Evolutionary conservation across 2,888 invertebrate genomes (phyloP).

Genomic region (Raillietiella orientalis): DNA sequence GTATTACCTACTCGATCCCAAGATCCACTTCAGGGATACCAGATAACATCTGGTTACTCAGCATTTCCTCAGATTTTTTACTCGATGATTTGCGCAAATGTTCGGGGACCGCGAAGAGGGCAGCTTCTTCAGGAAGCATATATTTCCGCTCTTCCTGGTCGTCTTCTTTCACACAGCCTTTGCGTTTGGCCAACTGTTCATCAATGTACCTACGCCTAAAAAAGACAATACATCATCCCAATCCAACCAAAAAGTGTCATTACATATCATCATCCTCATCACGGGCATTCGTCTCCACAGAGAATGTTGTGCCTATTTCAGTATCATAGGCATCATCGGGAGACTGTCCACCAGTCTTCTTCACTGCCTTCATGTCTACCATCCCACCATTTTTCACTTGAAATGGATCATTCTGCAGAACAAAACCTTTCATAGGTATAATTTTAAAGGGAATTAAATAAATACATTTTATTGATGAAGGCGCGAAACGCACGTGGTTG

Average conservation of each 20-base stretch:
- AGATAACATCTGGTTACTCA: conserved; percentile 97
- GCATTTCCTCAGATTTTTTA: conserved; percentile 84
- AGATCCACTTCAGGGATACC: conserved; percentile 98
- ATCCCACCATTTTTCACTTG: conserved; percentile 53
- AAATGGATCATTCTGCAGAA: conserved; percentile 28
- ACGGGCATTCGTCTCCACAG: conserved; percentile 84
- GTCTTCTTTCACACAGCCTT: conserved; percentile 19
- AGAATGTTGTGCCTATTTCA: conserved; percentile 85
- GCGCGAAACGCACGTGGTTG: too few relatives aligned
- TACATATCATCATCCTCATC: conserved; percentile 98
- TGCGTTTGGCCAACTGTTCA: conserved; percentile 51
- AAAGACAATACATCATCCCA: conserved; percentile 4
- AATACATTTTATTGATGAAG: conserved; percentile 1
- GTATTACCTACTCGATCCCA: conserved; percentile 46
- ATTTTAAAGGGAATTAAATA: conserved; percentile 1
- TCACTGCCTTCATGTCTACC: conserved; percentile 43
- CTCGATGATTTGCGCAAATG: conserved; percentile 53
- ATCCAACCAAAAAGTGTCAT: conserved; percentile 11
- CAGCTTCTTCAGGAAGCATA: conserved; percentile 61
- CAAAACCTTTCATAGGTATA: conserved; percentile 5
- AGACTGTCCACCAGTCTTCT: conserved; percentile 39
- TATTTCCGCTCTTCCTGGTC: conserved; percentile 22
- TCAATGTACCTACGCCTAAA: conserved; percentile 43
- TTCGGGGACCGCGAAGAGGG: conserved; percentile 56
- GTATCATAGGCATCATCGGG: conserved; percentile 71